These are phyloP conservation scores for Eupeodes corollae DNA, from an alignment of 1,140 invertebrate genomes.

Conservation along the genomic window DNA sequence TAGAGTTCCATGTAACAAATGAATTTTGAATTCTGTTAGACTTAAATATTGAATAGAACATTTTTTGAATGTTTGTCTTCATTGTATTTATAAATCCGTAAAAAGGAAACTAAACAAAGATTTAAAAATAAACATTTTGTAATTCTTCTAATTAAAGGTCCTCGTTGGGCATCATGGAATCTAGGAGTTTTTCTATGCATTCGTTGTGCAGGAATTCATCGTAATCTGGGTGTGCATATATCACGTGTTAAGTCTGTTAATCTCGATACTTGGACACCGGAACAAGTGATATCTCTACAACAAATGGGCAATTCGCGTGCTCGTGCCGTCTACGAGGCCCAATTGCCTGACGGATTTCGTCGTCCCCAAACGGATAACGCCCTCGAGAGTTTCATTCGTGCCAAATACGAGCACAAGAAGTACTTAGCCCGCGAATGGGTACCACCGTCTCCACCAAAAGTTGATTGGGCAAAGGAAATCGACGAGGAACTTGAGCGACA, in stretches of 20 bases:
- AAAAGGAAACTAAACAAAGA: too few species aligned
- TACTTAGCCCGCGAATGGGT: constrained; percentile 97
- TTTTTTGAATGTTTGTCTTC: too few species aligned
- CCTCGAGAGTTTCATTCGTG: constrained; percentile 87
- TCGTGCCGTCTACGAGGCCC: constrained; percentile 93
- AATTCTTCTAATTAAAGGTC: constrained; percentile 50
- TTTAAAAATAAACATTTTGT: too few species aligned
- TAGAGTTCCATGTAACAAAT: too few species aligned
- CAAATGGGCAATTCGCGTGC: constrained; percentile 97
- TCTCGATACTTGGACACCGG: constrained; percentile 95
- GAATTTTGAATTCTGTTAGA: too few species aligned
- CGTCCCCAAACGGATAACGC: constrained; percentile 89
- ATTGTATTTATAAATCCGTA: too few species aligned
- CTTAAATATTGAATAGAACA: too few species aligned
- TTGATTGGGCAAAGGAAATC: constrained; percentile 74
- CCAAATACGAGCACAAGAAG: constrained; percentile 97
- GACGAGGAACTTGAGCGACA: constrained; percentile 75
- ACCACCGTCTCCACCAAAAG: constrained; percentile 69
- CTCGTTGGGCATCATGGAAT: constrained; percentile 98
- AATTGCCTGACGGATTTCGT: constrained; percentile 87
- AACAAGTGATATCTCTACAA: constrained; percentile 87
- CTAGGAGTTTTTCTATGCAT: constrained; percentile 96
- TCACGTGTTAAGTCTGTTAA: constrained; percentile 97
- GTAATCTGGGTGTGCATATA: constrained; percentile 95
- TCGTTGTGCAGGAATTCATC: constrained; percentile 93